A percentile compares a stretch with the other conserved stretches of the same genome.
These are phyloP conservation scores for Scaptomyza parva DNA, from an alignment of 2,888 invertebrate genomes.

Conservation along the genomic window DNA sequence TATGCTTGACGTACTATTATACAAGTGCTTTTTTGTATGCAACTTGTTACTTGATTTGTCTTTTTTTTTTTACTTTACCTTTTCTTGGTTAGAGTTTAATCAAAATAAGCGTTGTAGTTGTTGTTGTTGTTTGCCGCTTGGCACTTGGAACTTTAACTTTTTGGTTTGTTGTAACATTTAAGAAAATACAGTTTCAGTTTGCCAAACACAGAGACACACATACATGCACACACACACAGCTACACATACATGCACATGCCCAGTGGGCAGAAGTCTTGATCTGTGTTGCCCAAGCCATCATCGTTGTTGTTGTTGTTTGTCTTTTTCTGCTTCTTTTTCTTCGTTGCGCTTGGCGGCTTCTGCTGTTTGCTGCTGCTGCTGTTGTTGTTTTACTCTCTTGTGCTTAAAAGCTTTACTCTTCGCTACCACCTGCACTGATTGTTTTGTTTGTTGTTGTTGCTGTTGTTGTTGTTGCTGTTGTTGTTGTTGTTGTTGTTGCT, in stretches of 20 bases:
- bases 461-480: constrained; percentile 2
- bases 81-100: constrained; percentile 31
- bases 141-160: constrained; percentile 35
- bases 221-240: constrained; percentile 7
- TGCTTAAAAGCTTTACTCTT: constrained; percentile 65
- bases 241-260: constrained; percentile 26
- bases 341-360: constrained; percentile 76
- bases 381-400: constrained; percentile 13
- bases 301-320: constrained; percentile 15
- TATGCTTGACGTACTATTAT: constrained; percentile 47
- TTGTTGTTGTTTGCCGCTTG: constrained; percentile 35
- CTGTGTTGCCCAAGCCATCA: constrained; percentile 49
- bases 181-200: constrained; percentile 38
- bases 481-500: constrained; percentile 9
- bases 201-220: constrained; percentile 15
- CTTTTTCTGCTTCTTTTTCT: constrained; percentile 40
- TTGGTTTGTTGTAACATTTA: constrained; percentile 41
- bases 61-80: constrained; percentile 1
- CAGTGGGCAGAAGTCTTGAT: constrained; percentile 62
- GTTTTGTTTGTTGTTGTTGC: constrained; percentile 27
- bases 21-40: constrained; percentile 44
- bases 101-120: constrained; percentile 34
- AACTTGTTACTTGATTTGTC: constrained; percentile 21
- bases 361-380: constrained; percentile 52
- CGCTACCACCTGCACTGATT: constrained; percentile 45